Conservation (phyloP, 2,113 vertebrate species). For the Nesoenas mayeri region DNA sequence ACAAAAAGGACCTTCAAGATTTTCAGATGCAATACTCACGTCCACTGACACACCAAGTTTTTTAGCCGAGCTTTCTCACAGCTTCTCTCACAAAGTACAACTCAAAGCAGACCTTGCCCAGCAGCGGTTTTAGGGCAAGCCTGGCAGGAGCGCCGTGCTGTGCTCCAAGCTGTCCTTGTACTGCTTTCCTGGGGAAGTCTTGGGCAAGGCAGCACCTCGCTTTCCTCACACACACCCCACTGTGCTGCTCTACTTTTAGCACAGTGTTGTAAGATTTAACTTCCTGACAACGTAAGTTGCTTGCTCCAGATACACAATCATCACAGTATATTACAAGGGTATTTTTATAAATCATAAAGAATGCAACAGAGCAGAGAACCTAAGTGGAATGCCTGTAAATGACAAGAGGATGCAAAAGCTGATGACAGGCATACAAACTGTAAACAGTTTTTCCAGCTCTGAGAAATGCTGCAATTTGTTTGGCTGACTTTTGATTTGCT, state of each 20-base stretch:
- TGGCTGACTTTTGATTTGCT: not conserved
- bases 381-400: accelerated
- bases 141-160: accelerated
- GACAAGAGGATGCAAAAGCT: not conserved
- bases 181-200: accelerated
- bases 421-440: not conserved
- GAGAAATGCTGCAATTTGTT: not conserved
- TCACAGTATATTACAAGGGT: not conserved
- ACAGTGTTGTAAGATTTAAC: accelerated
- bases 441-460: too few species aligned
- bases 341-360: not conserved
- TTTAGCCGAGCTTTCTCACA: not conserved
- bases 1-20: accelerated
- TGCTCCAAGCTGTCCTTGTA: too few species aligned
- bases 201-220: accelerated
- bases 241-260: accelerated
- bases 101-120: accelerated
- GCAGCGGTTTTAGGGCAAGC: accelerated
- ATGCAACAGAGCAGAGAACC: too few species aligned
- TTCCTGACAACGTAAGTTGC: not conserved
- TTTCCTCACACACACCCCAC: too few species aligned
- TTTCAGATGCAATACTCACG: not conserved
- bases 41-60: accelerated
- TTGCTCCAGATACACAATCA: not conserved
- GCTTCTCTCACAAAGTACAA: accelerated